phyloP scores from a whole-genome alignment of 1,140 invertebrate genomes.

The Penaeus chinensis region DNA sequence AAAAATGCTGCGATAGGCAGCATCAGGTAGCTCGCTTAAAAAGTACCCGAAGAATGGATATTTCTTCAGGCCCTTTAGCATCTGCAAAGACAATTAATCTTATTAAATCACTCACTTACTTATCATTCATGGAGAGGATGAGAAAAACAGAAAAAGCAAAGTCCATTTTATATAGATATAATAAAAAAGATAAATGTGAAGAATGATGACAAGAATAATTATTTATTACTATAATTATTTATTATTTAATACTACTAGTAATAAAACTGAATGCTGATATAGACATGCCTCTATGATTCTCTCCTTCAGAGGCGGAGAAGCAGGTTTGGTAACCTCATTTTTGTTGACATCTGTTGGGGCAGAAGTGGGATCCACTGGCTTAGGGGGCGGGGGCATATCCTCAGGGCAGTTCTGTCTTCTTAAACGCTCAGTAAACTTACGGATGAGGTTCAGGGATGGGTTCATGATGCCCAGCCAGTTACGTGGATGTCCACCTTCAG shows the following conservation, averaged over 20 bases:
- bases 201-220: neutral
- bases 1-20: constrained; percentile 43
- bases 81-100: constrained; percentile 11
- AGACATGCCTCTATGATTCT: constrained; percentile 16
- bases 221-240: neutral
- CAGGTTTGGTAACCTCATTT: constrained; percentile 39
- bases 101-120: neutral
- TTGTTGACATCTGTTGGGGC: constrained; percentile 44
- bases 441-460: constrained; percentile 57
- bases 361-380: neutral
- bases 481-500: constrained; percentile 57
- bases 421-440: constrained; percentile 53
- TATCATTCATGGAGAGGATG: neutral
- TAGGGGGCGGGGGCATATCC: neutral
- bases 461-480: constrained; percentile 61
- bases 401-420: constrained; percentile 49
- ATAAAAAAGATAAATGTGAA: too few relatives aligned
- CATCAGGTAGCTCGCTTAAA: constrained; percentile 39
- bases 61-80: constrained; percentile 28
- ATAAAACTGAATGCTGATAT: neutral
- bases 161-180: neutral
- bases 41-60: constrained; percentile 45
- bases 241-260: neutral
- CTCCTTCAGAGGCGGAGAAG: constrained; percentile 15
- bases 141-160: neutral